Conservation (phyloP, 2,797 vertebrate genomes). For the Chaetodon trifasciatus region DNA sequence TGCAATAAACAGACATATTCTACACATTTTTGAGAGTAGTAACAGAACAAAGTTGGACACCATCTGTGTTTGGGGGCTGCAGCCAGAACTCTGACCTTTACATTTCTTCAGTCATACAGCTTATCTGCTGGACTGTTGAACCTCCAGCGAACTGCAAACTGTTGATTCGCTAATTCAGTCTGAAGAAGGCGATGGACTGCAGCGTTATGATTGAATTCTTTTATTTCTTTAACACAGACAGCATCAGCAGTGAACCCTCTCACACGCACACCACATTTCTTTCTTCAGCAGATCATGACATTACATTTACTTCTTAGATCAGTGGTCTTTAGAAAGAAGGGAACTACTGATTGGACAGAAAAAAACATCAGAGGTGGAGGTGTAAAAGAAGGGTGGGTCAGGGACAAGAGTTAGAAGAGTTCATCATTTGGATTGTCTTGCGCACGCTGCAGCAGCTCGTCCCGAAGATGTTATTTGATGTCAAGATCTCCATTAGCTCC, state of each 20-base stretch:
- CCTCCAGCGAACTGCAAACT: not conserved
- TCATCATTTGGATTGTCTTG: slow-evolving; percentile 74
- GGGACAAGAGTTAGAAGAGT: slow-evolving; percentile 53
- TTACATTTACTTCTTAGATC: slow-evolving; percentile 68
- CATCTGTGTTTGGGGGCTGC: not conserved
- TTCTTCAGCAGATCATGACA: slow-evolving; percentile 77
- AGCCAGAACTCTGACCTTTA: not conserved
- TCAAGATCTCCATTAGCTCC: slow-evolving; percentile 43
- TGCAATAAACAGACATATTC: not conserved
- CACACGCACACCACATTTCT: slow-evolving; percentile 46
- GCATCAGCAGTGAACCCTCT: slow-evolving; percentile 64
- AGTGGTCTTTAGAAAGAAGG: slow-evolving; percentile 62
- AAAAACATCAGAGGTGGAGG: slow-evolving; percentile 31
- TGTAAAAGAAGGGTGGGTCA: slow-evolving; percentile 24
- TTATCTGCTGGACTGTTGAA: not conserved
- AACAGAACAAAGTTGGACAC: not conserved
- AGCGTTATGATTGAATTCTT: slow-evolving; percentile 53
- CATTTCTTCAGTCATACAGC: not conserved
- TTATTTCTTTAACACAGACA: slow-evolving; percentile 78
- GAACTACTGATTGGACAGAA: slow-evolving; percentile 64
- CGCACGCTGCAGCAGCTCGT: slow-evolving; percentile 56
- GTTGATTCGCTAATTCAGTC: not conserved
- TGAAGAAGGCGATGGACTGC: not conserved
- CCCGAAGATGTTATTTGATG: slow-evolving; percentile 37
- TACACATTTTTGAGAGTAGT: not conserved